Conservation (phyloP, 2,797 vertebrate species). For the Urosaurus nigricauda region DNA sequence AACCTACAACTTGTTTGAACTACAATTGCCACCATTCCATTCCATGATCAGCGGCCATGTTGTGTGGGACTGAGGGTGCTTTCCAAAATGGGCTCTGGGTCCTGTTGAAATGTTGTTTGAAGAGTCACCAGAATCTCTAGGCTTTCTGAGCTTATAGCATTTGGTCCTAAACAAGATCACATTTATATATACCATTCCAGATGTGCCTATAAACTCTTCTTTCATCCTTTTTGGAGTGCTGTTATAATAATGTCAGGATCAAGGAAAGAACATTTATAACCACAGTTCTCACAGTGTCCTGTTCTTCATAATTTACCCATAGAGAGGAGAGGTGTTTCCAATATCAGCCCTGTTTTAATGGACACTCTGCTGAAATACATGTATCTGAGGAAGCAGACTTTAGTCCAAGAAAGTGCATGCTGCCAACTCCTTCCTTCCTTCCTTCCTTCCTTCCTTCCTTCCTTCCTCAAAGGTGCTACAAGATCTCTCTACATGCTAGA, state of each 20-base stretch:
- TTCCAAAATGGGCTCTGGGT: background rate
- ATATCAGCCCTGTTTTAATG: background rate
- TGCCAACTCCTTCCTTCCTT: too few relatives aligned
- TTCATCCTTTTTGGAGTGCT: background rate
- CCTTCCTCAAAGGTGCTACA: too few relatives aligned
- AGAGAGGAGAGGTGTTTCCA: background rate
- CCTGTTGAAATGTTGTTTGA: slow-evolving; percentile 14
- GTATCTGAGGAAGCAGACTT: too few relatives aligned
- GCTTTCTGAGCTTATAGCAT: accelerated
- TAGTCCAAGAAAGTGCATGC: too few relatives aligned
- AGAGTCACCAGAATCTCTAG: slow-evolving; percentile 20
- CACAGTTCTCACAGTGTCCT: background rate
- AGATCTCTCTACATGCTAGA: too few relatives aligned
- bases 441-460: too few relatives aligned
- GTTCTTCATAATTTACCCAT: background rate
- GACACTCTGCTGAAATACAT: background rate
- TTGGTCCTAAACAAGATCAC: background rate
- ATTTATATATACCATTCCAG: background rate
- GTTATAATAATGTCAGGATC: background rate
- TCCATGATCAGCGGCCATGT: too few relatives aligned
- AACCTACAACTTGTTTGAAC: too few relatives aligned
- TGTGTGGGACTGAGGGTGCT: too few relatives aligned
- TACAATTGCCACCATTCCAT: too few relatives aligned
- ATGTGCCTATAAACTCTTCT: background rate
- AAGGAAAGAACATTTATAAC: background rate